Evolutionary conservation across 2,888 invertebrate genomes (phyloP), one percentile per base, ranked within the genome.

Genomic region (Bellardia bayeri): DNA sequence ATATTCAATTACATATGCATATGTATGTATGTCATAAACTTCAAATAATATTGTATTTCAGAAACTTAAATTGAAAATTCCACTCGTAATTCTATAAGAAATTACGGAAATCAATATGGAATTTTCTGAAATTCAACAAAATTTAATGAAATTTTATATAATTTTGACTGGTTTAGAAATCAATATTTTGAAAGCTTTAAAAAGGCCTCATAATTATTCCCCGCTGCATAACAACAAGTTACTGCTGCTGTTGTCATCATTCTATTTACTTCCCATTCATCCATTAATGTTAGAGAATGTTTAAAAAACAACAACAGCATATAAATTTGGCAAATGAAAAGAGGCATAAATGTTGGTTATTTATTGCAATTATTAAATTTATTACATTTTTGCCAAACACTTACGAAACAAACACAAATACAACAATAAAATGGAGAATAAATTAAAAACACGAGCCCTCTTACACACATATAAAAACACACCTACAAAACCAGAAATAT

Each of bases 331-430:
- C 23, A 63, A 56, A 56, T 23, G 37, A 33, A 61, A 66, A 58
- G 7, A 23, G 61, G 40, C 64, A 63, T 66, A 76, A 75, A 42
- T 72, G 56, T 58, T 58, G 54, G 66, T 71, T 78, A 86, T 86
- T 82, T 78, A 78, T 78, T 61, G 72, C 49, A 40, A 74, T 72
- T 80, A 37, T 37, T 33, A 74, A 78, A 80, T 85, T 68, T 74
- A 85, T 85, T 79, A 51, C 33, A 51, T 69, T 82, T 66, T 56
- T 58, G n/a, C 37, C 6, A 56, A 72, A 45, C 37, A 56, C 13
- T 54, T 13, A 71, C 69, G 30, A 80, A 23, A 69, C 9, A 37
- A 37, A 61, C 61, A 63, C 49, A 63, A 49, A 45, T 42, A 66
- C 0, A 45, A 1, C 33, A 72, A 42, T 9, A 56, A 72, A 81